Percentiles rank a stretch among this genome's conserved stretches.
These are phyloP conservation scores for Neogobius melanostomus DNA, from an alignment of 2,113 vertebrate species.

Conservation along the genomic window DNA sequence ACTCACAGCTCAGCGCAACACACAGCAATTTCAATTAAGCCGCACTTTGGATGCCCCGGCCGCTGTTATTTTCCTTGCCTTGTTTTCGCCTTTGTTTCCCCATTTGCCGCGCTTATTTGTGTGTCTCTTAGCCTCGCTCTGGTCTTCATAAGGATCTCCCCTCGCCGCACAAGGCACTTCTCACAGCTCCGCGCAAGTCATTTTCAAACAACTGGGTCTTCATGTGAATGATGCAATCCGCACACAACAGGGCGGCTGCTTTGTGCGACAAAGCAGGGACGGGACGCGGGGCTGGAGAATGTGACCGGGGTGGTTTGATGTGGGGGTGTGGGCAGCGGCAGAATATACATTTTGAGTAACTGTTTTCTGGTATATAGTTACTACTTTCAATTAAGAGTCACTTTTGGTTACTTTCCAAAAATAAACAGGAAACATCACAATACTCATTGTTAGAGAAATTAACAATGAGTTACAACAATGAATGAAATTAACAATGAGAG, in stretches of 20 bases:
- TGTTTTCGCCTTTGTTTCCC: conserved; percentile 43
- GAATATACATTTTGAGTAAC: conserved; percentile 24
- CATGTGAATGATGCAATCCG: conserved; percentile 55
- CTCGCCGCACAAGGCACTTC: conserved; percentile 21
- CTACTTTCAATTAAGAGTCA: too few species aligned
- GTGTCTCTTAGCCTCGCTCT: conserved; percentile 51
- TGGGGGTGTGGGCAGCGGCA: conserved; percentile 32
- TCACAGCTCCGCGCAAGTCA: conserved; percentile 46
- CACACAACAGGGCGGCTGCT: conserved; percentile 57
- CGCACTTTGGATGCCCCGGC: conserved; percentile 50
- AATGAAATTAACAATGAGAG: too few species aligned
- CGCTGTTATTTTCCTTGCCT: conserved; percentile 35
- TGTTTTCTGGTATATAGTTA: too few species aligned
- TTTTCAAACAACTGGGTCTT: conserved; percentile 56
- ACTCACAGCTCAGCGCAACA: conserved; percentile 11
- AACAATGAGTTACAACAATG: too few species aligned
- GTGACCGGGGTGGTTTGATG: conserved; percentile 37
- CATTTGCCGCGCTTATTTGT: conserved; percentile 71
- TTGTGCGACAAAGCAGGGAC: conserved; percentile 35
- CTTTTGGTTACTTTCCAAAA: too few species aligned
- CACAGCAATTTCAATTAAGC: conserved; percentile 65
- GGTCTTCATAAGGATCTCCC: conserved; percentile 24
- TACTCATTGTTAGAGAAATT: too few species aligned
- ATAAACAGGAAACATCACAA: too few species aligned
- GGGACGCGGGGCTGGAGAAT: conserved; percentile 16